Base-by-base conservation (phyloP, 2,113 vertebrate genomes). In the Paradisaea rubra region DNA sequence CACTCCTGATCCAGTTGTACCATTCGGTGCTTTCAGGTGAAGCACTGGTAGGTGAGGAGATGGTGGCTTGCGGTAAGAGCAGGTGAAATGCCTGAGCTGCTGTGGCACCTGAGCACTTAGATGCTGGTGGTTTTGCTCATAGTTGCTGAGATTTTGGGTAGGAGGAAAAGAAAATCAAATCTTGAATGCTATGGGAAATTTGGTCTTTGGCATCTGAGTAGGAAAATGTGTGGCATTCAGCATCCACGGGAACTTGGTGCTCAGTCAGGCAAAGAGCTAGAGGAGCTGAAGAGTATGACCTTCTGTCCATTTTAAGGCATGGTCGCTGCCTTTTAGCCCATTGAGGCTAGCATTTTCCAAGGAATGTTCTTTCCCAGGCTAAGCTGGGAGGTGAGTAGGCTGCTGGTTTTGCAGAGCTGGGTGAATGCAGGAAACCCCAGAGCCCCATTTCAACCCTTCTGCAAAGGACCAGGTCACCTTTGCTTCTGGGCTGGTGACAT, bases 401-500 rank as follows among this genome's bases (percentile, higher is more conserved):
- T 61, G 33, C 71, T 60, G 56, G 8, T 59, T 83, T 79, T 65
- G 44, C 4, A 5, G 53, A 64, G 47, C 69, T 63, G 31, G n/a
- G 66, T 52, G 49, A 88, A 30, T 6, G 3, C 49, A 41, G 54
- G 63, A 80, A 56, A 72, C 35, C 37, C 23, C 50, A 63, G 31
- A 73, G 23, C 16, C 25, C 31, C 17, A 4, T 57, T 84, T 81
- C 54, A 77, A 16, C 52, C 15, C 6, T 60, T 15, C 19, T 2
- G 1, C 49, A 42, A 80, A 89, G 49, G 35, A 64, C 28, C 57
- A 31, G 16, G 28, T 87, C 61, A 25, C 19, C 33, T 73, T 22
- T 0, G 0, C 37, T 25, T 77, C 74, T 88, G 42, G 7, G 6
- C 20, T 47, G 24, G 16, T 30, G 45, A 27, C 1, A 0, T 4